Evolutionary conservation across 53 echinoderm and acorn worm species (phyloP).

Genomic region (Crossaster papposus): DNA sequence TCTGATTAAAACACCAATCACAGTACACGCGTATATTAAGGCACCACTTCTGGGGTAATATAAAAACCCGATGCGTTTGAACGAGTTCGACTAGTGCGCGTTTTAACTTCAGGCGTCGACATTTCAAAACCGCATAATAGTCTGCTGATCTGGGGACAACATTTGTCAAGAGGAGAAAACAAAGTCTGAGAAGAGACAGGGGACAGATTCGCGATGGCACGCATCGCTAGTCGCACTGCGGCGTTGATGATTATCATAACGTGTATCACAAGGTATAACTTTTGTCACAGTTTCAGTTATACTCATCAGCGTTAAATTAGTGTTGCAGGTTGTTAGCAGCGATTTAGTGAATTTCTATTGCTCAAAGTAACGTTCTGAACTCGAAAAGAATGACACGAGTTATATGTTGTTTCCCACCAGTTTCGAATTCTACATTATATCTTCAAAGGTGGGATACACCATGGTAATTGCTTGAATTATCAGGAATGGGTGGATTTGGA

Average conservation of each 20-base stretch:
- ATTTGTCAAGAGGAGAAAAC: neutral
- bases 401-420: too few species aligned
- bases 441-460: too few species aligned
- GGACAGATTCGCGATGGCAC: neutral
- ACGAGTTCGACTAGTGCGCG: neutral
- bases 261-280: neutral
- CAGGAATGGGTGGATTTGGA: too few species aligned
- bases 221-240: neutral
- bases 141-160: neutral
- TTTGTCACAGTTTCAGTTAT: neutral
- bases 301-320: too few species aligned
- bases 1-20: neutral
- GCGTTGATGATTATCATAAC: neutral
- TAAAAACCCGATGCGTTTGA: neutral
- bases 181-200: neutral
- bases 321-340: too few species aligned
- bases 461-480: too few species aligned
- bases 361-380: too few species aligned
- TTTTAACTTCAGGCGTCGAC: neutral
- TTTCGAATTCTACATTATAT: too few species aligned
- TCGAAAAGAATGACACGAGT: too few species aligned
- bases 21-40: neutral
- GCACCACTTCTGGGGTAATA: slow-evolving; percentile 15
- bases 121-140: neutral
- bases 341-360: too few species aligned